Evolutionary conservation across 2,888 invertebrate species (phyloP).

Genomic region (Chloromyia formosa): DNA sequence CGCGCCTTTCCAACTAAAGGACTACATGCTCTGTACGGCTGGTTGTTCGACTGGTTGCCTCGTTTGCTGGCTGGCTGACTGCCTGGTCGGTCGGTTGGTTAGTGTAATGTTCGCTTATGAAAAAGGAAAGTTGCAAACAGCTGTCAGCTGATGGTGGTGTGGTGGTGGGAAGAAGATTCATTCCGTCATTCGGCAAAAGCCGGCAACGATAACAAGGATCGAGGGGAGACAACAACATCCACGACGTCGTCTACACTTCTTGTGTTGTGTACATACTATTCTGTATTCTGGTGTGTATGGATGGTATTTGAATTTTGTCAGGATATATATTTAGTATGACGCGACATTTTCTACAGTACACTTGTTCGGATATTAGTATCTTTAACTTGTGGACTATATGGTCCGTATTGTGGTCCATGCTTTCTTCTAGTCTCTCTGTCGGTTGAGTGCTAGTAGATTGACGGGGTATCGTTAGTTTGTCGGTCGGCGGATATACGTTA

Average conservation of each 20-base stretch:
- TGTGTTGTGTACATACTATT: neutral
- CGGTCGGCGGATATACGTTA: neutral
- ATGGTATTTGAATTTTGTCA: conserved; percentile 13
- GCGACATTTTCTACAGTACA: conserved; percentile 47
- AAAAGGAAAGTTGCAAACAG: conserved; percentile 33
- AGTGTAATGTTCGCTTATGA: conserved; percentile 10
- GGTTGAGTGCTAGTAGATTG: neutral
- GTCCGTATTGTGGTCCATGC: conserved; percentile 5
- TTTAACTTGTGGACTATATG: neutral
- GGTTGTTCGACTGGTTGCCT: too few relatives aligned
- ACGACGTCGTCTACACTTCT: neutral
- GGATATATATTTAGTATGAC: conserved; percentile 45
- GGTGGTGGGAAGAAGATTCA: neutral
- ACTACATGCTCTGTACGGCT: too few relatives aligned
- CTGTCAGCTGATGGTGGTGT: conserved; percentile 7
- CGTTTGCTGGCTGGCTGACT: too few relatives aligned
- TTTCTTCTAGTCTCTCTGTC: neutral
- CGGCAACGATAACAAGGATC: too few relatives aligned
- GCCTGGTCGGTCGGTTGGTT: too few relatives aligned
- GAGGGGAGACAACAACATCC: too few relatives aligned
- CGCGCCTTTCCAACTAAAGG: too few relatives aligned
- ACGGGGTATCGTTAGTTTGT: too few relatives aligned
- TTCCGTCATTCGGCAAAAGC: neutral
- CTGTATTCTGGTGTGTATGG: neutral
- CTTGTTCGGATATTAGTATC: conserved; percentile 19